These are phyloP conservation scores for Busseola fusca DNA, from an alignment of 2,888 invertebrate genomes.

Conservation along the genomic window DNA sequence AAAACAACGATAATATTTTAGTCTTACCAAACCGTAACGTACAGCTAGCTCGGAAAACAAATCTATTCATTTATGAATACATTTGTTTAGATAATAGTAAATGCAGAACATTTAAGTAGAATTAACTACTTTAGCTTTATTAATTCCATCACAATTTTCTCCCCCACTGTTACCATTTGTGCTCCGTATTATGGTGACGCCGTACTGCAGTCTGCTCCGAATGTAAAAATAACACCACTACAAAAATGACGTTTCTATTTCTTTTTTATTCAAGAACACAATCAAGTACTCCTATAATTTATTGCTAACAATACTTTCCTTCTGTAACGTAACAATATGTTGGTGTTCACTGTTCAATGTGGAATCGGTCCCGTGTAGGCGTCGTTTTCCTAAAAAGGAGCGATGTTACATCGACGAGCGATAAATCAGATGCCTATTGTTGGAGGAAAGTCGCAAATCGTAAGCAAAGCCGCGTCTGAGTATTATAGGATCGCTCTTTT, in stretches of 20 bases:
- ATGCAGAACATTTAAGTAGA: slow-evolving; percentile 35
- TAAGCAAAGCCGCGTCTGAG: slow-evolving; percentile 70
- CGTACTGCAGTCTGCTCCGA: slow-evolving; percentile 16
- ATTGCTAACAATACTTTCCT: slow-evolving; percentile 62
- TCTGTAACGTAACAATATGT: slow-evolving; percentile 62
- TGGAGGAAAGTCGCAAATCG: slow-evolving; percentile 75
- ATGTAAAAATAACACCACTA: slow-evolving; percentile 44
- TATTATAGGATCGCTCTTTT: slow-evolving; percentile 67
- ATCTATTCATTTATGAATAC: slow-evolving; percentile 37
- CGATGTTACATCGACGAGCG: slow-evolving; percentile 71
- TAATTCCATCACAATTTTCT: slow-evolving; percentile 45
- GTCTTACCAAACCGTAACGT: background rate
- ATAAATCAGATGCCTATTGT: slow-evolving; percentile 79
- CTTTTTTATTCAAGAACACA: slow-evolving; percentile 58
- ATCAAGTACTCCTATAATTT: slow-evolving; percentile 62
- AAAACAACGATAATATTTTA: slow-evolving; percentile 23
- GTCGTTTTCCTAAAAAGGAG: slow-evolving; percentile 72
- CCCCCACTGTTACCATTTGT: slow-evolving; percentile 24
- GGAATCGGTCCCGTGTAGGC: slow-evolving; percentile 69
- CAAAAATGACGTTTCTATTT: slow-evolving; percentile 35
- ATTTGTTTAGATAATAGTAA: no score
- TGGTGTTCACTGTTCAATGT: slow-evolving; percentile 66
- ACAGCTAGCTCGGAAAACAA: slow-evolving; percentile 25
- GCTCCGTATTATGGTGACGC: slow-evolving; percentile 23
- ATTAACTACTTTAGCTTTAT: slow-evolving; percentile 40